Evolutionary conservation across 2,888 invertebrate species (phyloP).

Genomic region (Stegophylla sp.): DNA sequence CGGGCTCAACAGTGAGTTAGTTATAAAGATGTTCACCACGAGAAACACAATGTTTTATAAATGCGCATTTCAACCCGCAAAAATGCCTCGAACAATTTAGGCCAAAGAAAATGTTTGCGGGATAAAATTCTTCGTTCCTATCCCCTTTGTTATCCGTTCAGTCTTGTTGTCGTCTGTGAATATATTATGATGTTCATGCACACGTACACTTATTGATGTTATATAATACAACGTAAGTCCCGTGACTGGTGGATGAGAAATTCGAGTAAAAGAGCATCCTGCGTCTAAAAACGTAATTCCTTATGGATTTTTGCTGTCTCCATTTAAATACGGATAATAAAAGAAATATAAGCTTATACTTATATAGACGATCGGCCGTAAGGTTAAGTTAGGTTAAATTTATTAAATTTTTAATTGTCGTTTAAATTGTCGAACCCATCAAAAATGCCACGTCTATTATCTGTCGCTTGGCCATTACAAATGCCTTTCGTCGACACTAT

Average conservation of each 20-base stretch:
- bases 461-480: constrained; percentile 22
- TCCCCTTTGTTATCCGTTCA: too few species aligned
- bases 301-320: constrained; percentile 20
- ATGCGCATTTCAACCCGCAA: background rate
- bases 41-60: background rate
- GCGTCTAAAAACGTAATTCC: background rate
- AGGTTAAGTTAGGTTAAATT: too few species aligned
- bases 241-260: background rate
- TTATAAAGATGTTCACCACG: background rate
- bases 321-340: background rate
- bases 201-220: background rate
- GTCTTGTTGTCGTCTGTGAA: background rate
- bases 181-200: background rate
- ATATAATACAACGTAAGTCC: background rate
- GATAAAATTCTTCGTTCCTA: too few species aligned
- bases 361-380: too few species aligned
- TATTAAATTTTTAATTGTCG: too few species aligned
- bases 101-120: background rate
- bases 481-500: background rate
- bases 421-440: constrained; percentile 18
- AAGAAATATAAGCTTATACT: too few species aligned
- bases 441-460: constrained; percentile 21
- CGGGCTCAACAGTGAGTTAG: background rate
- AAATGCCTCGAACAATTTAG: background rate
- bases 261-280: background rate